These are phyloP conservation scores for Tetrax tetrax DNA, from an alignment of 2,113 vertebrate species.

Conservation along the genomic window DNA sequence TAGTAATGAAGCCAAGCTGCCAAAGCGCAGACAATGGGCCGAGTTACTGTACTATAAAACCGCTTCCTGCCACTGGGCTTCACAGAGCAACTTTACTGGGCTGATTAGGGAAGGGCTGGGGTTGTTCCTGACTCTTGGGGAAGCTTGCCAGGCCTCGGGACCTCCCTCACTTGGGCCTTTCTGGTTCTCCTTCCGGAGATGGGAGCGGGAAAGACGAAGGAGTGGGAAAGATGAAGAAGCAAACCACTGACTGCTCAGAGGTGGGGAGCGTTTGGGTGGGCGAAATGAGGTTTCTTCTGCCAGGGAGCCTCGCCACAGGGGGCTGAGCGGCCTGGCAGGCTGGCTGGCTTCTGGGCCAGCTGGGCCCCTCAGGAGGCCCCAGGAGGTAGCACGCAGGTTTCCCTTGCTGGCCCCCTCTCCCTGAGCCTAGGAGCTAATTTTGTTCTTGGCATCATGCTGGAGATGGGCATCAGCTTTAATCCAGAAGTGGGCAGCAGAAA, in stretches of 20 bases:
- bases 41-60: slow-evolving; percentile 55
- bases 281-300: not conserved
- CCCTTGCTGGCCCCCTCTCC: not conserved
- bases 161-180: rapidly evolving
- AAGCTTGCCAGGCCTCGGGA: not conserved
- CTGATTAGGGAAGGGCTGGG: slow-evolving; percentile 2
- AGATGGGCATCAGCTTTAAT: rapidly evolving
- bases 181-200: not conserved
- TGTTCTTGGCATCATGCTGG: not conserved
- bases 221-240: not conserved
- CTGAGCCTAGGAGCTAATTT: rapidly evolving
- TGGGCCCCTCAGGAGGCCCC: not conserved
- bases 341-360: not conserved
- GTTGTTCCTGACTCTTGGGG: not conserved
- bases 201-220: not conserved
- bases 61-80: slow-evolving; percentile 15
- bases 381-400: not conserved
- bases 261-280: not conserved
- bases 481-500: not conserved
- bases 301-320: not conserved
- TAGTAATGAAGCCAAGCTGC: slow-evolving; percentile 8
- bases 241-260: rapidly evolving
- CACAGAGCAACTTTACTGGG: not conserved
- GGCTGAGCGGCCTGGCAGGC: not conserved
- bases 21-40: slow-evolving; percentile 8